These are phyloP conservation scores for Chrysina gloriosa DNA, from an alignment of 2,888 invertebrate species.

Conservation along the genomic window DNA sequence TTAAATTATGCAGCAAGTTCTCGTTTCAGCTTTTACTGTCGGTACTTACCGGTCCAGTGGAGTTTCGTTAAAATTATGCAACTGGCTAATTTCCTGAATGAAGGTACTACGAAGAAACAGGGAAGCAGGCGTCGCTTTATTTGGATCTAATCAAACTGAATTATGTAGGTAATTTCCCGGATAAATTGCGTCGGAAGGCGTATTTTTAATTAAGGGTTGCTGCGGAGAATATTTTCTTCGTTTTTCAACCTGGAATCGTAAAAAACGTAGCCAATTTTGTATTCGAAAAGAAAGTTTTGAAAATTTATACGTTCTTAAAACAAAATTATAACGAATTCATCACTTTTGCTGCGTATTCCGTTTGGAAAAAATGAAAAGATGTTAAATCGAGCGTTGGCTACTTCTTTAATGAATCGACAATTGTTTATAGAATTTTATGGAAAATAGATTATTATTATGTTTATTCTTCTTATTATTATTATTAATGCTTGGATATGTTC, in stretches of 20 bases:
- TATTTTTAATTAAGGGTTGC: slow-evolving; percentile 19
- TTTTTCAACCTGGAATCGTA: neutral
- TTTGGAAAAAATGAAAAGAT: no score
- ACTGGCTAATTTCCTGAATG: neutral
- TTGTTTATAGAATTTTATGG: no score
- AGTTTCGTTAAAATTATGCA: slow-evolving; percentile 5
- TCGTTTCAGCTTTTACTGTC: no score
- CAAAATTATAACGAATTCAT: no score
- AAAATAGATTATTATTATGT: no score
- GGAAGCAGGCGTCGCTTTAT: slow-evolving; percentile 14
- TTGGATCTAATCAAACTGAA: slow-evolving; percentile 19
- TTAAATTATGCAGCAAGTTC: no score
- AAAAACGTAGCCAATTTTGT: neutral
- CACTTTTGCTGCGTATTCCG: no score
- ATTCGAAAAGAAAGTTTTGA: neutral
- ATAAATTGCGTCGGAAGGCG: slow-evolving; percentile 14
- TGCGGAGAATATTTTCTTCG: neutral
- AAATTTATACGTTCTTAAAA: neutral
- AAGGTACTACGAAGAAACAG: neutral
- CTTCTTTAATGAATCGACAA: no score
- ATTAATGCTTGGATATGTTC: no score
- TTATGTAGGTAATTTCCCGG: slow-evolving; percentile 21
- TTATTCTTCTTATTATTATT: no score
- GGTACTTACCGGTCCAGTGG: no score
- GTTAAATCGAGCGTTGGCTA: no score